Conservation (phyloP, 92 coral and sea anemone species). For the Epizoanthus fatuus region DNA sequence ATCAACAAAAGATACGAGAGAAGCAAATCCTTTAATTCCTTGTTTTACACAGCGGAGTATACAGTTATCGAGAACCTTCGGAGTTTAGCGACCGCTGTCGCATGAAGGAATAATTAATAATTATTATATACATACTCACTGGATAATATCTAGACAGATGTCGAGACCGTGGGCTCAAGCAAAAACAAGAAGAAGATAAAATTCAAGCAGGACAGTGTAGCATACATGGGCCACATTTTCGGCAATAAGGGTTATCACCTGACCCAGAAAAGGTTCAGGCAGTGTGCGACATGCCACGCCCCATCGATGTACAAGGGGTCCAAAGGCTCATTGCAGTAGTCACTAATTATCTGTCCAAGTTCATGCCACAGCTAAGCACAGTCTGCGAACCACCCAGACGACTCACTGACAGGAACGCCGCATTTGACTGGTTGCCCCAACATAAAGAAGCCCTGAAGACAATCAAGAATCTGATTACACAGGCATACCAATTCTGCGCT, state of each 20-base stretch:
- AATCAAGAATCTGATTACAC: constrained; percentile 60
- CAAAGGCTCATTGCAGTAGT: constrained; percentile 63
- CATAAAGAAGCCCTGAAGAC: constrained; percentile 58
- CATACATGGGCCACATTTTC: constrained; percentile 63
- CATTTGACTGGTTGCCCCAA: constrained; percentile 69
- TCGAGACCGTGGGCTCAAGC: too few species aligned
- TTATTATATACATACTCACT: too few species aligned
- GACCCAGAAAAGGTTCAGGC: constrained; percentile 58
- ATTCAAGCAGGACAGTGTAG: too few species aligned
- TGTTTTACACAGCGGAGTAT: too few species aligned
- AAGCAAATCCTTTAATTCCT: too few species aligned
- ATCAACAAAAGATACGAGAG: too few species aligned
- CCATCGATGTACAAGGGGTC: constrained; percentile 59
- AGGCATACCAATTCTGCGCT: constrained; percentile 59
- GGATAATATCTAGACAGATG: too few species aligned
- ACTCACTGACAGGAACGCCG: constrained; percentile 58
- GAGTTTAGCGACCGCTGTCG: too few species aligned
- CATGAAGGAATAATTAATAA: too few species aligned
- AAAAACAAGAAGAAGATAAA: too few species aligned
- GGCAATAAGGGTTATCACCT: constrained; percentile 58
- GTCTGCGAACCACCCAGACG: constrained; percentile 66
- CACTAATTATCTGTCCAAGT: constrained; percentile 55
- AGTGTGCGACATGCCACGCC: constrained; percentile 54
- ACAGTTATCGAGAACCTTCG: too few species aligned
- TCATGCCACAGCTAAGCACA: constrained; percentile 66